Base-by-base conservation (phyloP, 2,888 invertebrate genomes). In the Eupelmus urozonus region DNA sequence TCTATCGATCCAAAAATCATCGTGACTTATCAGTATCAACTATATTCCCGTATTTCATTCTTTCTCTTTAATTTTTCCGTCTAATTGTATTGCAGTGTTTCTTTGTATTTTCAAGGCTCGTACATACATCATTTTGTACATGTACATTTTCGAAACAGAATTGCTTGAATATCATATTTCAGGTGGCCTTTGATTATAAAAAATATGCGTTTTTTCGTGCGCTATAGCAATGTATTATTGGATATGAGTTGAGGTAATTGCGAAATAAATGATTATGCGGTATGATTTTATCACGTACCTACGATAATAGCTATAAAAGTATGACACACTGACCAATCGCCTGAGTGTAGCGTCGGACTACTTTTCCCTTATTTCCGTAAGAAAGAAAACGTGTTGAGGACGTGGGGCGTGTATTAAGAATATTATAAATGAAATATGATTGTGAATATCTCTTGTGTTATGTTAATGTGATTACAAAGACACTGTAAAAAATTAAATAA, bases 381-480 rank as follows among this genome's bases (percentile, higher is more conserved):
- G 80, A 83, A 83, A 83, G 85, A 82, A 83, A 86, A 85, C 86
- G 23, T 66, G 57, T 65, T 84, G 87, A 87, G 87, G 84, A 86
- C 84, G 86, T 86, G 86, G 60, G 67, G 84, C 86, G 86, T 87
- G 87, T 88, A 88, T 87, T 91, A 92, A 92, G 92, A 91, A 91
- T 90, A 91, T 91, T 91, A 92, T 92, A 92, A 92, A 92, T 91
- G 92, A 92, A 92, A 92, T 91, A 91, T 92, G 91, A 93, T 92
- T 93, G 92, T 92, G 92, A 92, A 92, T 92, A 92, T 92, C 92
- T 92, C 92, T 92, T 92, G 92, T 92, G 92, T 89, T 89, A 91
- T 91, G 91, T 91, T 92, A 91, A 89, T 88, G 92, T 93, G 91
- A 92, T 92, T 92, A 92, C 92, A 91, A 85, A 84, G 91, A 92